Evolutionary conservation across 2,113 vertebrate genomes (phyloP).

Genomic region (Cyanoliseus patagonus): DNA sequence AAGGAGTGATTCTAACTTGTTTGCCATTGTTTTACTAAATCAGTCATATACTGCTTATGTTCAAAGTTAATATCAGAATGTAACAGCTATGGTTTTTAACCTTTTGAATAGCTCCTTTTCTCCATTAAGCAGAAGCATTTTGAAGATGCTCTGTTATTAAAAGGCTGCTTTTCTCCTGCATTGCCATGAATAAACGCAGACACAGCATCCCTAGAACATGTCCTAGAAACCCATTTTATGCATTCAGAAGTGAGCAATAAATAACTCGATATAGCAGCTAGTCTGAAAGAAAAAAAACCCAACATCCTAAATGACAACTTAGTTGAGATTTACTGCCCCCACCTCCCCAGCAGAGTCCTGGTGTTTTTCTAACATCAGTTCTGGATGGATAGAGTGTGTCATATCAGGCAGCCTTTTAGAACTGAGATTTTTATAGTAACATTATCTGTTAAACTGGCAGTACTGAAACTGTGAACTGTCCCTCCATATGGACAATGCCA

Average conservation of each 20-base stretch:
- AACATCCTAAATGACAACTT: background rate
- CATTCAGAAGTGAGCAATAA: background rate
- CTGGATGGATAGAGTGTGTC: background rate
- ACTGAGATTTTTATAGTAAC: background rate
- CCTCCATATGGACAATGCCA: background rate
- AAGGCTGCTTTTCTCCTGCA: background rate
- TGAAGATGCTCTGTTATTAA: background rate
- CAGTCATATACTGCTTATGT: background rate
- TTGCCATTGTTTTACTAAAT: background rate
- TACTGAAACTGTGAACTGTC: background rate
- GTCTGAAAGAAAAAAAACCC: background rate
- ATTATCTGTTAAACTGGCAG: background rate
- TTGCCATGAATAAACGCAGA: background rate
- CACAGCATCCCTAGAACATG: background rate
- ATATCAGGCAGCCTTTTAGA: background rate
- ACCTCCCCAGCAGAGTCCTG: background rate
- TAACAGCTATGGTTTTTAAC: background rate
- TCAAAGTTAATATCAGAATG: background rate
- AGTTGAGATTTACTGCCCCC: background rate
- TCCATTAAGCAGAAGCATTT: background rate
- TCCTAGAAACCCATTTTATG: background rate
- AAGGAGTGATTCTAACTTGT: background rate
- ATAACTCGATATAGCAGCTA: background rate
- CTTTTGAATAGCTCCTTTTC: background rate
- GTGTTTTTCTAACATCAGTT: background rate